Evolutionary conservation across 2,888 invertebrate genomes (phyloP).

Genomic region (Leptodirus hochenwartii): DNA sequence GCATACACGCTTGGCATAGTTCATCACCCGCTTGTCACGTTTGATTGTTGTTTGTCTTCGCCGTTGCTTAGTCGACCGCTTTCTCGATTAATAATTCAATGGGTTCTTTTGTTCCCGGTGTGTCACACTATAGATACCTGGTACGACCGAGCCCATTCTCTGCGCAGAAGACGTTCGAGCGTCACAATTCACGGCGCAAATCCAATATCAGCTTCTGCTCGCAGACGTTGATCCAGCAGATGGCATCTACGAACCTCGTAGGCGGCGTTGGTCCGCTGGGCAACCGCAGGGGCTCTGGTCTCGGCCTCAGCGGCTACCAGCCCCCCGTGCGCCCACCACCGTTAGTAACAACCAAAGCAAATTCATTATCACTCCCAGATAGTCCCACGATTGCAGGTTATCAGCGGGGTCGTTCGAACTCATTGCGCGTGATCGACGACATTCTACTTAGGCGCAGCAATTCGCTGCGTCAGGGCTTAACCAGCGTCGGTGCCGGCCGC

Average conservation of each 20-base stretch:
- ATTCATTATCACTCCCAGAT: conserved; percentile 76
- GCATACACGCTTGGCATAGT: too few relatives aligned
- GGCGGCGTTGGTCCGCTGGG: conserved; percentile 25
- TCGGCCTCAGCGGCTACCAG: conserved; percentile 43
- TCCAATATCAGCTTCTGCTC: conserved; percentile 85
- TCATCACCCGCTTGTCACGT: too few relatives aligned
- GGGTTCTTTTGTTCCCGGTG: too few relatives aligned
- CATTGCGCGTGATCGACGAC: conserved; percentile 71
- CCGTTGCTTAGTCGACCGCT: too few relatives aligned
- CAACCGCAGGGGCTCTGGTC: conserved; percentile 51
- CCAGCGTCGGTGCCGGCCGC: conserved; percentile 39
- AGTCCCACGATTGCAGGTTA: conserved; percentile 69
- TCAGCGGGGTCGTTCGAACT: conserved; percentile 62
- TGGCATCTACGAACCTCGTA: conserved; percentile 29
- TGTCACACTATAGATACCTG: conserved; percentile 66
- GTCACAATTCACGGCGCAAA: conserved; percentile 78
- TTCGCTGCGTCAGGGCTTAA: conserved; percentile 65
- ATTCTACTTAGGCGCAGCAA: conserved; percentile 67
- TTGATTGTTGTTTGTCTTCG: too few relatives aligned
- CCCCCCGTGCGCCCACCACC: conserved; percentile 57
- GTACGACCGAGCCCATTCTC: conserved; percentile 91
- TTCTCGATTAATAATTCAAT: too few relatives aligned
- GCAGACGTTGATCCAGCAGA: conserved; percentile 49
- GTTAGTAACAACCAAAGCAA: conserved; percentile 66
- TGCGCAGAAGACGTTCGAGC: conserved; percentile 84